Evolutionary conservation across 2,113 vertebrate species (phyloP), one percentile per base, ranked within the genome.

Genomic region (Thunnus maccoyii): DNA sequence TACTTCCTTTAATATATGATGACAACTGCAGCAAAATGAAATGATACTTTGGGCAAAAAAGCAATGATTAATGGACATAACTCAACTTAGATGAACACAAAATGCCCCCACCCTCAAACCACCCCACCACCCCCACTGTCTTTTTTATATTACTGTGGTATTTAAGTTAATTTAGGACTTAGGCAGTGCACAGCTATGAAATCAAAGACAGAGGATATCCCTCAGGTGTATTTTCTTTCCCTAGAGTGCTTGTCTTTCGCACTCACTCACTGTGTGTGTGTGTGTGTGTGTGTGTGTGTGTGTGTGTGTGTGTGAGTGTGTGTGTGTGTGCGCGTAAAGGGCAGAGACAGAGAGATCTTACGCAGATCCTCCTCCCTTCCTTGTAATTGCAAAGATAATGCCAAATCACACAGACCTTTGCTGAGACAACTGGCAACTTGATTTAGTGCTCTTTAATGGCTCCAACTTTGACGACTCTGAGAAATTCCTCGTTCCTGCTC

Each of bases 321-420:
- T 76, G 80, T 74, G 50, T 70, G 20, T 74, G 55, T 85, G 52
- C 85, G 50, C 76, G 18, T 80, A 76, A 78, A 90, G 90, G 88
- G 90, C 86, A 88, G 41, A 89, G 85, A 89, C 91, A 86, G 83
- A 90, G 88, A 90, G 90, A 94, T 94, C 86, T 80, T 89, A 77
- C 60, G 55, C 88, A 94, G 91, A 94, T 91, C 88, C 78, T 66
- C 32, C 87, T 93, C 88, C 86, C 87, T 85, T 82, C 80, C 79
- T 76, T 92, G 85, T 93, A 94, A 92, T 94, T 94, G 92, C 91
- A 88, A 76, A 93, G 93, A 95, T 94, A 93, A 93, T 88, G 61
- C 88, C 84, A 92, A 88, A 89, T 92, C 89, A 91, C 80, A 87
- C 90, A 91, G 89, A 79, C 89, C 85, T 92, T 88, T 88, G 72